Percentiles rank a stretch among this genome's conserved stretches.
These are phyloP conservation scores for Notamacropus eugenii DNA, from an alignment of 2,797 vertebrate genomes.

Conservation along the genomic window DNA sequence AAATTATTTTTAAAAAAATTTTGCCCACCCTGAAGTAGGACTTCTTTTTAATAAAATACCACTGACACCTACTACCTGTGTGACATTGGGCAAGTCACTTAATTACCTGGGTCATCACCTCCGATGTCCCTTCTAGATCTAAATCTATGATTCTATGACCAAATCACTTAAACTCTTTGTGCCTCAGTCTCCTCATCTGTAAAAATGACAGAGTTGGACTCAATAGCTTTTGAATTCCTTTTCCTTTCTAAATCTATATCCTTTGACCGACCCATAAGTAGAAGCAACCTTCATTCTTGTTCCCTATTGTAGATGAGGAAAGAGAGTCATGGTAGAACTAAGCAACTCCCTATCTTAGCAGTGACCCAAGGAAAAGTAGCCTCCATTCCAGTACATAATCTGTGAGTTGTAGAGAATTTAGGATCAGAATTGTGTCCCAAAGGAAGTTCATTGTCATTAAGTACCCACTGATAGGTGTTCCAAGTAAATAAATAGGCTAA, in stretches of 20 bases:
- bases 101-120: not conserved
- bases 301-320: slow-evolving; percentile 10
- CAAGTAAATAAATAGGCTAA: not conserved
- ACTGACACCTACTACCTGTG: not conserved
- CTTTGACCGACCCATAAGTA: not conserved
- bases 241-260: not conserved
- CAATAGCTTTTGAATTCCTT: not conserved
- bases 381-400: not conserved
- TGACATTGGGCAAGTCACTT: too few species aligned
- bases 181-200: not conserved
- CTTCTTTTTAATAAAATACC: not conserved
- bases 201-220: not conserved
- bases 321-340: not conserved
- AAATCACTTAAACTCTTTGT: not conserved
- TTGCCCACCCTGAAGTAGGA: not conserved
- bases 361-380: not conserved
- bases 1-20: not conserved
- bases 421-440: not conserved
- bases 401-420: not conserved
- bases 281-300: not conserved
- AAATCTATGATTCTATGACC: not conserved
- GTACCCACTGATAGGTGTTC: not conserved
- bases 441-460: not conserved
- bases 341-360: not conserved
- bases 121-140: not conserved